Percentiles rank a stretch among this genome's conserved stretches.
These are phyloP conservation scores for Drosophila baimaii DNA, from an alignment of 1,140 invertebrate species.

Conservation along the genomic window DNA sequence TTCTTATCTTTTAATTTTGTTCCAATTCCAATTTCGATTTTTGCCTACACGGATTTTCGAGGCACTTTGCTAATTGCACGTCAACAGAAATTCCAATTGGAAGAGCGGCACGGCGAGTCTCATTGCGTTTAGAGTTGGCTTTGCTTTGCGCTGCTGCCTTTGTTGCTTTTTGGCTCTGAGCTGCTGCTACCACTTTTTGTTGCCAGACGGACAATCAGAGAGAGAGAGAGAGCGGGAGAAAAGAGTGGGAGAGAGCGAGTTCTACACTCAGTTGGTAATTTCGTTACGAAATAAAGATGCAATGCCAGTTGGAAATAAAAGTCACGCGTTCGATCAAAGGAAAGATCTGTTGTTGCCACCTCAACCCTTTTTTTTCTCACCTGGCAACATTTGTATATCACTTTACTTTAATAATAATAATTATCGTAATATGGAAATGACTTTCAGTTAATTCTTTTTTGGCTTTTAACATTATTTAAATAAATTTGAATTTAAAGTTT, in stretches of 20 bases:
- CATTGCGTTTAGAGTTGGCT: conserved; percentile 34
- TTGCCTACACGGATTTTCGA: conserved; percentile 31
- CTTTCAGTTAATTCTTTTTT: too few species aligned
- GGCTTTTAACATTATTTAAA: too few species aligned
- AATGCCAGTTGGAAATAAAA: conserved; percentile 36
- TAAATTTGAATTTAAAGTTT: too few species aligned
- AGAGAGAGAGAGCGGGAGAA: not conserved
- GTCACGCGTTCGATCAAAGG: conserved; percentile 37
- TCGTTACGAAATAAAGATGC: conserved; percentile 49
- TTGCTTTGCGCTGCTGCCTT: conserved; percentile 29
- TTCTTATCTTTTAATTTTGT: conserved; percentile 6
- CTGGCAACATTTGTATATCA: too few species aligned
- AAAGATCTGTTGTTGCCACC: conserved; percentile 7
- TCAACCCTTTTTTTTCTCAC: not conserved
- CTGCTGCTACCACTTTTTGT: conserved; percentile 43
- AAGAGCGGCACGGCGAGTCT: conserved; percentile 32
- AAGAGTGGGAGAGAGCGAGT: conserved; percentile 8
- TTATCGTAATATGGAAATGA: too few species aligned
- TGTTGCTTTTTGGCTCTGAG: conserved; percentile 28
- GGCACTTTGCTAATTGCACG: conserved; percentile 61
- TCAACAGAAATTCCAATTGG: conserved; percentile 52
- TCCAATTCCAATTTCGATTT: conserved; percentile 3
- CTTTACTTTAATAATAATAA: too few species aligned
- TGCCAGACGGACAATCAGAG: not conserved
- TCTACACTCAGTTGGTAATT: conserved; percentile 29